phyloP scores from a whole-genome alignment of 1,140 invertebrate genomes.

The Helicorthomorpha holstii region DNA sequence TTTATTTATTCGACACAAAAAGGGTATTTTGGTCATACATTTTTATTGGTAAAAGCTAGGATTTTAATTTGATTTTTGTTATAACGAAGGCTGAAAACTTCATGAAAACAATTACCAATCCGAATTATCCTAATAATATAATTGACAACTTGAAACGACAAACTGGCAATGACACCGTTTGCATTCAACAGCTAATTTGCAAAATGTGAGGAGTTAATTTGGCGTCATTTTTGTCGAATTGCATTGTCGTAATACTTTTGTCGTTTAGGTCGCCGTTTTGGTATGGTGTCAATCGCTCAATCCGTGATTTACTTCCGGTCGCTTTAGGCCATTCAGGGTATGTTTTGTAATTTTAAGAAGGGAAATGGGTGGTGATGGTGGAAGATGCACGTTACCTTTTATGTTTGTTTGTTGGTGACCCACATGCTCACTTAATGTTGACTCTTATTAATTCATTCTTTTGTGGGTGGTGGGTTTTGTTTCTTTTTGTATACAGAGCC shows the following conservation, averaged over 20 bases:
- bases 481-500: too few species aligned
- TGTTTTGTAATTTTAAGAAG: too few species aligned
- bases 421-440: too few species aligned
- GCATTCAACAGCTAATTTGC: slow-evolving; percentile 52
- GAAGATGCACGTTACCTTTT: too few species aligned
- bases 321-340: not conserved
- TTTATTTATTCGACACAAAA: not conserved
- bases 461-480: too few species aligned
- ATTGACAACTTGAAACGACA: slow-evolving; percentile 36
- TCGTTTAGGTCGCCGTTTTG: slow-evolving; percentile 57
- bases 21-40: not conserved
- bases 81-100: not conserved
- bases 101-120: slow-evolving; percentile 3
- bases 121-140: slow-evolving; percentile 38
- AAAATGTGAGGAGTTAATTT: too few species aligned
- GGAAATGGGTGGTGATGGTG: too few species aligned
- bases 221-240: too few species aligned
- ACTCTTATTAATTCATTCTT: too few species aligned
- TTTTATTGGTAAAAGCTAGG: not conserved
- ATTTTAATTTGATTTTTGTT: not conserved
- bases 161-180: slow-evolving; percentile 39
- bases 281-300: slow-evolving; percentile 43
- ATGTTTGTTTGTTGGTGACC: too few species aligned
- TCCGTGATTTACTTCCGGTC: slow-evolving; percentile 1
- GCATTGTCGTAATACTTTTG: too few species aligned